Evolutionary conservation across 2,113 vertebrate species (phyloP).

Genomic region (Malurus melanocephalus): DNA sequence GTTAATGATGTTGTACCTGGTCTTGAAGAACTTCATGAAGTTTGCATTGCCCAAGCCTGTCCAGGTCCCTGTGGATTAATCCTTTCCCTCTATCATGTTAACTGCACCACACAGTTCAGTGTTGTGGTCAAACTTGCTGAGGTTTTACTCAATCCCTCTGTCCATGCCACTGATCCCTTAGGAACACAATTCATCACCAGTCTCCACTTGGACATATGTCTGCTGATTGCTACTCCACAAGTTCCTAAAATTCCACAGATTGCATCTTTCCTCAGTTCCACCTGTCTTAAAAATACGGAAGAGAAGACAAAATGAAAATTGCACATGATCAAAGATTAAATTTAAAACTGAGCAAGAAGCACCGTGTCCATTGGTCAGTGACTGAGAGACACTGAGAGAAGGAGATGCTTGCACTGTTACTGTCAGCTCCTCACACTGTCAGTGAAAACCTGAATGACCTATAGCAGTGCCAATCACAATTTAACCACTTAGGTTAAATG

Average conservation of each 20-base stretch:
- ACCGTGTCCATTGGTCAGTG: not conserved
- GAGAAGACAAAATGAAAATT: not conserved
- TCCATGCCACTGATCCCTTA: not conserved
- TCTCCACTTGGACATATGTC: not conserved
- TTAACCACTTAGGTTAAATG: not conserved
- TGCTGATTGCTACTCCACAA: not conserved
- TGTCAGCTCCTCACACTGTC: not conserved
- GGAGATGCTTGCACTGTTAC: not conserved
- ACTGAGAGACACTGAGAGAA: not conserved
- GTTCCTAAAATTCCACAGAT: not conserved
- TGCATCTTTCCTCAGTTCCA: not conserved
- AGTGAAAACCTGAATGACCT: not conserved
- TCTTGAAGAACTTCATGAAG: not conserved
- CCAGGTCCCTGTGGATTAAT: not conserved
- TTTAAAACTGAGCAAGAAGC: not conserved
- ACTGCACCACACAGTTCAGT: fast-evolving
- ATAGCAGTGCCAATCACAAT: not conserved
- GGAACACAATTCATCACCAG: fast-evolving
- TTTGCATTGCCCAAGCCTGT: no score
- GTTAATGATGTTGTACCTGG: not conserved
- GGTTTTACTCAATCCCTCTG: not conserved
- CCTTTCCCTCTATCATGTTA: not conserved
- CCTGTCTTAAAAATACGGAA: not conserved
- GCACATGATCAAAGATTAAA: not conserved
- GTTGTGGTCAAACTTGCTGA: not conserved